These are phyloP conservation scores for Drosophila ogumai DNA, from an alignment of 1,140 invertebrate species.

Conservation along the genomic window DNA sequence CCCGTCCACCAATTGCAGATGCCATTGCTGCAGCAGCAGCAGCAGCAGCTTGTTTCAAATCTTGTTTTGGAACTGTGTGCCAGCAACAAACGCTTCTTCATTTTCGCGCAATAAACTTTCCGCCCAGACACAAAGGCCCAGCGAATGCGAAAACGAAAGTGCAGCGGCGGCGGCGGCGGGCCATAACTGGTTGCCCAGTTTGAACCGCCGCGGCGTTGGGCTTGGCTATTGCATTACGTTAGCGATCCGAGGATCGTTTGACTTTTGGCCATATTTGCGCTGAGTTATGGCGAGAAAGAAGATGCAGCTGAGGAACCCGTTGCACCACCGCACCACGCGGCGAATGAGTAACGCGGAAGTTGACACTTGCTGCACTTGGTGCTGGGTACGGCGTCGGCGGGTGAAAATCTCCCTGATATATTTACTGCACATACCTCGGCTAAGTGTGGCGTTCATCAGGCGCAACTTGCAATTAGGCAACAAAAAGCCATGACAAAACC, in stretches of 20 bases:
- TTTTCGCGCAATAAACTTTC: slow-evolving; percentile 75
- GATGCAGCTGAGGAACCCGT: slow-evolving; percentile 72
- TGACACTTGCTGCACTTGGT: slow-evolving; percentile 69
- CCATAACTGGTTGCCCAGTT: slow-evolving; percentile 59
- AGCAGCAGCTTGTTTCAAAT: slow-evolving; percentile 56
- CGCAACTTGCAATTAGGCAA: slow-evolving; percentile 38
- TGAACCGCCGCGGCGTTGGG: slow-evolving; percentile 60
- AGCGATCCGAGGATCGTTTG: slow-evolving; percentile 72
- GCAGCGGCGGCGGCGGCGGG: slow-evolving; percentile 44
- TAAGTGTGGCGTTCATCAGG: slow-evolving; percentile 67
- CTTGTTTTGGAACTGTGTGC: slow-evolving; percentile 72
- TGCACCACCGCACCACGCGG: slow-evolving; percentile 33
- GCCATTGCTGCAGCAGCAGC: slow-evolving; percentile 32
- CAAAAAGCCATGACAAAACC: slow-evolving; percentile 49
- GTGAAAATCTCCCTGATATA: slow-evolving; percentile 76
- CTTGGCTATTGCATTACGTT: slow-evolving; percentile 78
- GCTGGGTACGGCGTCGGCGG: slow-evolving; percentile 51
- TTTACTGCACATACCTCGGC: slow-evolving; percentile 63
- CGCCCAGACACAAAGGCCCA: slow-evolving; percentile 53
- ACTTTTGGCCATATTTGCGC: slow-evolving; percentile 80
- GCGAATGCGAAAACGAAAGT: slow-evolving; percentile 72
- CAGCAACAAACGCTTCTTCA: slow-evolving; percentile 77
- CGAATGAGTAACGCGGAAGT: slow-evolving; percentile 82
- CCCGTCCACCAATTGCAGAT: slow-evolving; percentile 48
- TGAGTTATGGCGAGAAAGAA: slow-evolving; percentile 74